phyloP scores from a whole-genome alignment of 2,888 invertebrate genomes.

The Hypolimnas misippus region DNA sequence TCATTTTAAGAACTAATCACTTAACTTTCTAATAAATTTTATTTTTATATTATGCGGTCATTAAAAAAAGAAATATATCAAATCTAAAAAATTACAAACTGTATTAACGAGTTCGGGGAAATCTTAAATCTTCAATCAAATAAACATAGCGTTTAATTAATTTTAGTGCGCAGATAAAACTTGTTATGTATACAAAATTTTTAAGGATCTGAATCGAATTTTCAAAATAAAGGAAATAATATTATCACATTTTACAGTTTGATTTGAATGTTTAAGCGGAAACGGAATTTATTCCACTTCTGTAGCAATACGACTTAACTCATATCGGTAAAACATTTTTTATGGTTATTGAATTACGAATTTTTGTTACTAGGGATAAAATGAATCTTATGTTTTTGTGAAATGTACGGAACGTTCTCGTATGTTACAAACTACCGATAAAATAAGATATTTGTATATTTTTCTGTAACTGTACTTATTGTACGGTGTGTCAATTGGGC shows the following conservation, averaged over 20 bases:
- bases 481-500: too few relatives aligned
- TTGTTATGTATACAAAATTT: slow-evolving; percentile 9
- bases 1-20: neutral
- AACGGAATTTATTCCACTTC: neutral
- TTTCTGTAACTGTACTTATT: too few relatives aligned
- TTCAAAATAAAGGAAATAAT: neutral
- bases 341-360: neutral
- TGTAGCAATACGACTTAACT: neutral
- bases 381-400: neutral
- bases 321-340: neutral
- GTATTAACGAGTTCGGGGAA: slow-evolving; percentile 2
- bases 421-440: too few relatives aligned
- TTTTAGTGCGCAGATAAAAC: slow-evolving; percentile 20
- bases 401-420: too few relatives aligned
- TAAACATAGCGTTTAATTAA: slow-evolving; percentile 4
- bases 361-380: neutral
- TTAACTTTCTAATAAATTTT: too few relatives aligned
- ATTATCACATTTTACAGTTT: neutral
- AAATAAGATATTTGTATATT: too few relatives aligned
- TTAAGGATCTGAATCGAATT: slow-evolving; percentile 6
- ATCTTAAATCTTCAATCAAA: slow-evolving; percentile 2
- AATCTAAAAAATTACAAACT: neutral
- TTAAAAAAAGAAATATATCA: too few relatives aligned
- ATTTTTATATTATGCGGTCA: too few relatives aligned
- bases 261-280: neutral